phyloP scores from a whole-genome alignment of 2,888 invertebrate species.

The Thera obeliscata region DNA sequence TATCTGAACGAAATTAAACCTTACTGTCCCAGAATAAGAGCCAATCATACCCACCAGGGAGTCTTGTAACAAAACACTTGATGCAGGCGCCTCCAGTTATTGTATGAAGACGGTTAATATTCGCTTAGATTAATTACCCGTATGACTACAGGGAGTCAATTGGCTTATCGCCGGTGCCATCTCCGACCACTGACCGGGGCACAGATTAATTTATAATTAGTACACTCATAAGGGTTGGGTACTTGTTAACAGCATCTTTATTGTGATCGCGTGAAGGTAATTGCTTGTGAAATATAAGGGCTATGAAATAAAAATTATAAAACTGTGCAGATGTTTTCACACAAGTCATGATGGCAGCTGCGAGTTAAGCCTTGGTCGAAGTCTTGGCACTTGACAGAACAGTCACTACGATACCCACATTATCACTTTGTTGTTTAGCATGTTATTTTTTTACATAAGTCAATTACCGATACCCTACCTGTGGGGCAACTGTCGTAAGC shows the following conservation, averaged over 20 bases:
- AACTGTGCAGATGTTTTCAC: neutral
- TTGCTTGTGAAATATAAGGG: constrained; percentile 29
- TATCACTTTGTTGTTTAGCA: too few relatives aligned
- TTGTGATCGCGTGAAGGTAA: constrained; percentile 38
- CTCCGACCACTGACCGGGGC: constrained; percentile 51
- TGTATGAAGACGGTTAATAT: constrained; percentile 35
- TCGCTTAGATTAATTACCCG: constrained; percentile 76
- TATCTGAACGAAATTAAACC: constrained; percentile 1
- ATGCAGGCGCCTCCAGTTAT: constrained; percentile 59
- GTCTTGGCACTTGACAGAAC: too few relatives aligned
- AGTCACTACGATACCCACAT: too few relatives aligned
- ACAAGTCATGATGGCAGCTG: too few relatives aligned
- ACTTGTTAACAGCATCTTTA: constrained; percentile 40
- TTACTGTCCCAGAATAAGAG: constrained; percentile 9
- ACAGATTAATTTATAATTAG: constrained; percentile 33
- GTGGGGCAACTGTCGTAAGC: too few relatives aligned
- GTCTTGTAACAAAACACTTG: constrained; percentile 48
- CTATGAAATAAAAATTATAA: neutral
- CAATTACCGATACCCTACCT: too few relatives aligned
- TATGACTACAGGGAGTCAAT: constrained; percentile 77
- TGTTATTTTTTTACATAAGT: too few relatives aligned
- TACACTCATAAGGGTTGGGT: constrained; percentile 21
- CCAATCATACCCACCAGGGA: constrained; percentile 18
- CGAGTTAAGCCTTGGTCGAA: too few relatives aligned
- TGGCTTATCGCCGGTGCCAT: constrained; percentile 71